Conservation (phyloP, 2,888 invertebrate species). For the Oligia latruncula region DNA sequence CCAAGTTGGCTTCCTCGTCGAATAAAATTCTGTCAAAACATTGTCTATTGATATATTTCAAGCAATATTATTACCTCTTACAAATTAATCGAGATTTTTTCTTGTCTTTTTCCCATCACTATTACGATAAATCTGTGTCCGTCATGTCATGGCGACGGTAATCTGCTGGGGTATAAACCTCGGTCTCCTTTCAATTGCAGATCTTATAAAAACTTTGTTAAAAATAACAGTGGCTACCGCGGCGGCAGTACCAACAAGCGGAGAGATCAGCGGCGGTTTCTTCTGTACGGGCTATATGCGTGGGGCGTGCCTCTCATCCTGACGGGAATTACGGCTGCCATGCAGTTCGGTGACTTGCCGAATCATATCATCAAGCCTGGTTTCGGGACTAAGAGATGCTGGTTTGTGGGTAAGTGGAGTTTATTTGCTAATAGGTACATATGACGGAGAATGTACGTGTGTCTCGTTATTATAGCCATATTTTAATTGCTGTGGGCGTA, state of each 20-base stretch:
- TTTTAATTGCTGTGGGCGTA: too few relatives aligned
- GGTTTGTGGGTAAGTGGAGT: slow-evolving; percentile 89
- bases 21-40: background rate
- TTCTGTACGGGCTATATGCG: slow-evolving; percentile 92
- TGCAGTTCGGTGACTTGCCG: slow-evolving; percentile 88
- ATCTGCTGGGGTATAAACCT: slow-evolving; percentile 37
- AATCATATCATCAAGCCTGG: slow-evolving; percentile 87
- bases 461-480: too few relatives aligned
- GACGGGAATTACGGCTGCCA: slow-evolving; percentile 85
- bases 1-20: background rate
- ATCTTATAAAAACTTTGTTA: slow-evolving; percentile 60
- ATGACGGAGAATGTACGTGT: too few relatives aligned
- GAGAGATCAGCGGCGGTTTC: slow-evolving; percentile 90
- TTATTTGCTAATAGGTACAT: background rate
- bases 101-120: background rate
- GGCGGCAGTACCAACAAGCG: slow-evolving; percentile 84
- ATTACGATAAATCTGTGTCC: background rate
- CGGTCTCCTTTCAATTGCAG: slow-evolving; percentile 50
- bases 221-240: slow-evolving; percentile 86
- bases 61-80: background rate
- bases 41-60: slow-evolving; percentile 1
- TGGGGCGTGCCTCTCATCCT: slow-evolving; percentile 92
- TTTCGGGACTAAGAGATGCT: slow-evolving; percentile 89
- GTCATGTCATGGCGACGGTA: background rate
- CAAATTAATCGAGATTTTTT: background rate